Evolutionary conservation across 2,113 vertebrate genomes (phyloP), one percentile per base, ranked within the genome.

Genomic region (Glaucidium brasilianum): DNA sequence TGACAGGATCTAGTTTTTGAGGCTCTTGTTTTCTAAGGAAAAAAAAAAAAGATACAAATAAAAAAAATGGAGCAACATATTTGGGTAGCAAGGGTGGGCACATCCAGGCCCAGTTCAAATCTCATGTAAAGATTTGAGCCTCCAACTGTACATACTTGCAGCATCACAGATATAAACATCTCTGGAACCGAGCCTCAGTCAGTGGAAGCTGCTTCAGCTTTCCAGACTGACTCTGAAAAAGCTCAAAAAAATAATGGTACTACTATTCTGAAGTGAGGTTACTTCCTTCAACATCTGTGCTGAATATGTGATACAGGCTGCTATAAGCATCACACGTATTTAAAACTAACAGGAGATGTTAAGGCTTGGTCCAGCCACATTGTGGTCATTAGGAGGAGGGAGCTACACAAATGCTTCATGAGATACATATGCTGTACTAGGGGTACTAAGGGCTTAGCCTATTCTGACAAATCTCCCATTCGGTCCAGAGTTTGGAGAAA

Each of bases 231-330:
- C 73, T 69, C 55, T n/a, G 76, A 87, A 84, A 84, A 91, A 91
- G 69, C 80, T 85, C 69, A 47, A 72, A 87, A 87, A 94, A 93
- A 53, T 52, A 92, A 64, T 13, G 41, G 84, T 78, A 94, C 97
- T 97, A 88, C 78, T 91, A 89, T 96, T 97, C 91, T 97, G 96
- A 96, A 97, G 87, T 86, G 93, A 91, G 80, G 86, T 72, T 96
- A 68, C 58, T 73, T 92, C 89, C 91, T 89, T 76, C 90, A 75
- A 95, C 94, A 96, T 95, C 97, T 95, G 94, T 90, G 95, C 80
- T 79, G 86, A 94, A 92, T 95, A 95, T 89, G 86, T 67, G 89
- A 94, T 85, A 76, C 11, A 23, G 94, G 89, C 92, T 81, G 83
- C 71, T 90, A 27, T 66, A 79, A 92, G 91, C 71, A 96, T 89